A percentile compares a stretch with the other conserved stretches of the same genome.
phyloP scores from a whole-genome alignment of 2,797 vertebrate genomes.

The Sparidentex hasta region DNA sequence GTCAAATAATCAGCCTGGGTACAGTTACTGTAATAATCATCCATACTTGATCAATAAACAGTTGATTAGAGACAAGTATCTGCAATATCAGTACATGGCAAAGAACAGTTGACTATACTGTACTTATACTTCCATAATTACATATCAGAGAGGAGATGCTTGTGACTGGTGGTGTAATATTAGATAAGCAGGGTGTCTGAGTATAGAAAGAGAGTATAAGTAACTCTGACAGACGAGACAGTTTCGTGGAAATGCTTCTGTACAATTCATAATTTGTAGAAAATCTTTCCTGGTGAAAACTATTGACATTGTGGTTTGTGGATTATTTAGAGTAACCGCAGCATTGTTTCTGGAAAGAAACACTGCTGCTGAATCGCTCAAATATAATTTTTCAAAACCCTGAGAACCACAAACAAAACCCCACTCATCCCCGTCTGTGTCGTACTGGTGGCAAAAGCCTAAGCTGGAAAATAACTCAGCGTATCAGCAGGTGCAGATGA shows the following conservation, averaged over 20 bases:
- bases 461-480: neutral
- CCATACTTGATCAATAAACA: neutral
- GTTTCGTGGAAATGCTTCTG: neutral
- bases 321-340: slow-evolving; percentile 5
- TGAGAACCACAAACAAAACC: neutral
- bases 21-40: neutral
- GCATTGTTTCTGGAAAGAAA: neutral
- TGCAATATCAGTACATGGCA: neutral
- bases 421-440: neutral
- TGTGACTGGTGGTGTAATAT: neutral
- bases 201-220: too few relatives aligned
- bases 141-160: neutral
- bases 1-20: neutral
- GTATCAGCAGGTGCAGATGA: slow-evolving; percentile 1
- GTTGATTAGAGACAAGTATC: too few relatives aligned
- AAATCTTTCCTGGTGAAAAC: neutral
- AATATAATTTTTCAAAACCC: neutral
- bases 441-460: neutral
- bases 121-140: too few relatives aligned
- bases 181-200: neutral
- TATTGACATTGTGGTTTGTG: slow-evolving; percentile 2
- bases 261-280: neutral
- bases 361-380: neutral
- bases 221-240: neutral
- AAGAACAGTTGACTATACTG: too few relatives aligned